These are phyloP conservation scores for Lophius americanus DNA, from an alignment of 2,797 vertebrate genomes.

Conservation along the genomic window DNA sequence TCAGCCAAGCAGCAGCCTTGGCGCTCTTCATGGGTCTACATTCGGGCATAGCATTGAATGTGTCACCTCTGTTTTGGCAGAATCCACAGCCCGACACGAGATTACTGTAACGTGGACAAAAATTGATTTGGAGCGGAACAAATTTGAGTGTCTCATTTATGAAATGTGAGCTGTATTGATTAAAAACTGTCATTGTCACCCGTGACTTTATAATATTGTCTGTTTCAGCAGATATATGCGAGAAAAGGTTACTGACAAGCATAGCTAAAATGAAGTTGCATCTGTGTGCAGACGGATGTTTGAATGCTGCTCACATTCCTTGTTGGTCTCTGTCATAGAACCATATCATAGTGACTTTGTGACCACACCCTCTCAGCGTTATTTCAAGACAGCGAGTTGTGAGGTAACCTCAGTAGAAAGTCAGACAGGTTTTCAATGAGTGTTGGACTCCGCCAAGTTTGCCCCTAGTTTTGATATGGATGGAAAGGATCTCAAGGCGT, in stretches of 20 bases:
- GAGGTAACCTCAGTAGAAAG: background rate
- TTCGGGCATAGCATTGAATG: background rate
- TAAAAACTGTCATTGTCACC: background rate
- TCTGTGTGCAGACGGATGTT: background rate
- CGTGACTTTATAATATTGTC: too few species aligned
- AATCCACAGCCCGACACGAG: background rate
- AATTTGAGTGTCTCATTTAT: background rate
- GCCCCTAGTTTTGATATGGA: too few species aligned
- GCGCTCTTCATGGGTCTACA: background rate
- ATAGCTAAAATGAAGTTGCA: background rate
- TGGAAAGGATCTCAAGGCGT: too few species aligned
- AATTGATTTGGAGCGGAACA: background rate
- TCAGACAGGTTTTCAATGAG: too few species aligned
- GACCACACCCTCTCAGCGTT: background rate
- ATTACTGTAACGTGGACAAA: background rate
- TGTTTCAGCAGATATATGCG: background rate
- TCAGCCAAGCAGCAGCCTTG: background rate
- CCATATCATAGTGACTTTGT: background rate
- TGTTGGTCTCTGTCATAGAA: constrained; percentile 1
- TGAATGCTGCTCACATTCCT: background rate
- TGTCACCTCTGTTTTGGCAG: background rate
- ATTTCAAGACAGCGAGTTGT: background rate
- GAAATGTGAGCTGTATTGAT: background rate
- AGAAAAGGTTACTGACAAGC: background rate
- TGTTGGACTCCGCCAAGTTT: too few species aligned